These are phyloP conservation scores for Drosophila rufa DNA, from an alignment of 1,140 invertebrate genomes.

Conservation along the genomic window DNA sequence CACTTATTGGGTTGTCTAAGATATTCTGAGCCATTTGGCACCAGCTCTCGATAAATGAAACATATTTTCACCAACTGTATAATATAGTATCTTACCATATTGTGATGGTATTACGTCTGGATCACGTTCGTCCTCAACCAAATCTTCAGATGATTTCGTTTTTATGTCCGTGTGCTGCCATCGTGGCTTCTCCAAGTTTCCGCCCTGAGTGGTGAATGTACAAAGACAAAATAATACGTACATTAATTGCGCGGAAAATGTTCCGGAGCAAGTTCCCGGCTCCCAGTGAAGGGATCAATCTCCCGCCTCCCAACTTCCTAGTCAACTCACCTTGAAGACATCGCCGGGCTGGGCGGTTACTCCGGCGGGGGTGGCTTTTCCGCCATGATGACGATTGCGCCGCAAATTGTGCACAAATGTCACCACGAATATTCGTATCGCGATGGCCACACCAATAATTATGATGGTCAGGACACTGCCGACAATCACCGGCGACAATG, in stretches of 20 bases:
- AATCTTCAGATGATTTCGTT: constrained; percentile 82
- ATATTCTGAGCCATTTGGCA: not conserved
- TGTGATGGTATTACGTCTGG: constrained; percentile 91
- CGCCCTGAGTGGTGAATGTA: constrained; percentile 41
- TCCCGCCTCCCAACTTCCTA: not conserved
- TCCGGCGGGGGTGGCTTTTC: constrained; percentile 71
- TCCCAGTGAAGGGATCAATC: not conserved
- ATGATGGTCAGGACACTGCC: constrained; percentile 84
- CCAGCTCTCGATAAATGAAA: not conserved
- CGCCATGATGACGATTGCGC: constrained; percentile 80
- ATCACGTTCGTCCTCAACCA: constrained; percentile 88
- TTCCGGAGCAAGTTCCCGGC: not conserved
- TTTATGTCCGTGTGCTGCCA: constrained; percentile 85
- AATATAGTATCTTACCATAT: constrained; percentile 88
- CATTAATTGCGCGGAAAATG: constrained; percentile 37
- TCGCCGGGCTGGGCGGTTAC: constrained; percentile 70
- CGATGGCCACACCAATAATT: constrained; percentile 82
- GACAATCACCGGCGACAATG: constrained; percentile 82
- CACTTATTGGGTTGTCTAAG: no score
- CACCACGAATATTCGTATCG: constrained; percentile 81
- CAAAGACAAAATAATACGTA: constrained; percentile 26
- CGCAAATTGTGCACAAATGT: constrained; percentile 82
- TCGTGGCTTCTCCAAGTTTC: constrained; percentile 79
- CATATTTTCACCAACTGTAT: constrained; percentile 15
- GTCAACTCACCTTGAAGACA: constrained; percentile 75